Base-by-base conservation (phyloP, 2,797 vertebrate species). In the Garrulus glandarius region DNA sequence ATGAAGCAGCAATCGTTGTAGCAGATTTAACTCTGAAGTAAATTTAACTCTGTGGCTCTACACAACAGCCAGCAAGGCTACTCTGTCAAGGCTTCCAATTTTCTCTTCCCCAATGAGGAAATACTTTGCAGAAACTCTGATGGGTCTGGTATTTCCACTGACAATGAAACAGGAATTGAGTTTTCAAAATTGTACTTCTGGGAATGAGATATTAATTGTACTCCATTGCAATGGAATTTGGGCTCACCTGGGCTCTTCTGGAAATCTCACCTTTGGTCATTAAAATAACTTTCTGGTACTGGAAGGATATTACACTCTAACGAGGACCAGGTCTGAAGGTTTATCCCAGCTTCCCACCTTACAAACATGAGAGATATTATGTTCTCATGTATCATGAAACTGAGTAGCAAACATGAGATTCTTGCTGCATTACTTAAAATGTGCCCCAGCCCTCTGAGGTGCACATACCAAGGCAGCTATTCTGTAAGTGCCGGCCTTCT, bases 191-290 rank as follows among this genome's bases (percentile, higher is more conserved):
- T 29, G 72, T 34, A 37, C 95, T 88, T 91, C 39, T 91, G 94
- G 92, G 89, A 94, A 88, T 57, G 83, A 92, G 67, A 84, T 82
- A 89, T 64, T 93, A 95, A 93, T 95, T 77, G 65, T 39, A 32
- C 26, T 41, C 32, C 2, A 29, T 57, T 96, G 89, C 80, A 82
- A 11, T 27, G 83, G 83, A 85, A 92, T 74, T 87, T 89, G n/a
- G 56, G 70, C 65, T 94, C 83, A 94, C 89, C 72, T 79, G 49
- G 65, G 70, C 27, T 93, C 14, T 91, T 91, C 74, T 93, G 85
- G 91, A 96, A 92, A 88, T 93, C 85, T 96, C 87, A 93, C 89
- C 89, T 92, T 96, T 88, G 83, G 89, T 52, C 50, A 15, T 86
- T 94, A 90, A 96, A 97, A 90, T 60, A 90, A 84, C 87, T 86